Conservation (phyloP, 2,113 vertebrate genomes). For the Silurus glanis region DNA sequence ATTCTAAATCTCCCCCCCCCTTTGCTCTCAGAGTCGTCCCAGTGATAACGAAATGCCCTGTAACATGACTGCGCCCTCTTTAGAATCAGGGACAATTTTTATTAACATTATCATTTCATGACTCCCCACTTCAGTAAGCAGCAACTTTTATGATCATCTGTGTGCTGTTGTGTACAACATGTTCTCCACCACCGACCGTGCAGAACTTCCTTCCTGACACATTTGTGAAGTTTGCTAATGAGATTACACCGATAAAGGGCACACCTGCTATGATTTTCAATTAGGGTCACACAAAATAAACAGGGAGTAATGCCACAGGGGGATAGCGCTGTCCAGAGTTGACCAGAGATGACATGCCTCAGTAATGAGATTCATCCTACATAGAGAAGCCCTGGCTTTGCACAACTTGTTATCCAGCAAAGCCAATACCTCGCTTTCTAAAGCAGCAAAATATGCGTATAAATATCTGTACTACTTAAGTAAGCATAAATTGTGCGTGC, state of each 20-base stretch:
- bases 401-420: constrained; percentile 84
- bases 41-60: constrained; percentile 18
- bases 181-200: constrained; percentile 31
- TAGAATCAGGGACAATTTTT: background rate
- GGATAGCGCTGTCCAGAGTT: constrained; percentile 65
- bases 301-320: constrained; percentile 51
- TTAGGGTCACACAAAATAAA: constrained; percentile 54
- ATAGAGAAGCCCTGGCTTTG: constrained; percentile 77
- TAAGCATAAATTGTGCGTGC: constrained; percentile 80
- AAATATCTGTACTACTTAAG: constrained; percentile 81
- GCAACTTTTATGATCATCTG: constrained; percentile 31
- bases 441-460: constrained; percentile 84
- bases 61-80: constrained; percentile 10
- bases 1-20: background rate
- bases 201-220: constrained; percentile 42
- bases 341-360: constrained; percentile 77
- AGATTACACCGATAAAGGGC: constrained; percentile 49
- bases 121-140: constrained; percentile 8
- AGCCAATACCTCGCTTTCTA: constrained; percentile 84
- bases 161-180: constrained; percentile 29
- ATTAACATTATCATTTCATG: constrained; percentile 27
- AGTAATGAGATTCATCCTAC: constrained; percentile 79
- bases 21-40: constrained; percentile 1
- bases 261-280: constrained; percentile 57
- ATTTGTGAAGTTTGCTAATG: constrained; percentile 54